Conservation (phyloP, 2,797 vertebrate species). For the Eulemur albifrons region DNA sequence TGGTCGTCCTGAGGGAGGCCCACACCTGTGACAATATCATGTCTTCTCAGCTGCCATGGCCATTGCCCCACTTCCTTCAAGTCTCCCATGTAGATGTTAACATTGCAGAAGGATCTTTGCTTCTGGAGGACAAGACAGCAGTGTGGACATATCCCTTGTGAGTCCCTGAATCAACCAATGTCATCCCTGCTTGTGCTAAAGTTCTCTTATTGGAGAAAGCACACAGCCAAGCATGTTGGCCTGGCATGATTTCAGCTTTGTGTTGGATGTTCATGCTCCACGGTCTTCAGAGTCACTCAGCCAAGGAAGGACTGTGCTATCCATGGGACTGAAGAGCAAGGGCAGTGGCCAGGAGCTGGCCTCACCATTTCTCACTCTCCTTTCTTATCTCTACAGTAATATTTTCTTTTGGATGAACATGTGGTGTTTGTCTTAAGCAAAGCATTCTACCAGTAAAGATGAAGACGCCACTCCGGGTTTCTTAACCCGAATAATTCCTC, state of each 20-base stretch:
- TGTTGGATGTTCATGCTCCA: not conserved
- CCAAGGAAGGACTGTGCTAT: not conserved
- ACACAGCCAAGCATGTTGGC: not conserved
- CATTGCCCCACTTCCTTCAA: not conserved
- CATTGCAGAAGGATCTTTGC: not conserved
- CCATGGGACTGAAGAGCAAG: not conserved
- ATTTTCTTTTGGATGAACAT: not conserved
- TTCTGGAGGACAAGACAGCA: not conserved
- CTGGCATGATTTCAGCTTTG: not conserved
- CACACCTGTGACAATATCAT: not conserved
- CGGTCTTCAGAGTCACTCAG: not conserved
- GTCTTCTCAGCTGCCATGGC: not conserved
- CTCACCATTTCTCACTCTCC: not conserved
- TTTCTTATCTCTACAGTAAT: not conserved
- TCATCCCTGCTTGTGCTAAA: not conserved
- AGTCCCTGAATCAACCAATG: not conserved
- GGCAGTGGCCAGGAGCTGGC: not conserved
- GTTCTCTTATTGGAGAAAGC: not conserved
- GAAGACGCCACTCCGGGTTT: not conserved
- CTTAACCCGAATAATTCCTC: not conserved
- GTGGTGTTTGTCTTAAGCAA: conserved; percentile 10
- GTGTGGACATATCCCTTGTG: not conserved
- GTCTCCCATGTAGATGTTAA: not conserved
- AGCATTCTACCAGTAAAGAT: not conserved
- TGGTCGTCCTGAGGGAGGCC: not conserved